Conservation (phyloP, 2,113 vertebrate species). For the Scomber japonicus region DNA sequence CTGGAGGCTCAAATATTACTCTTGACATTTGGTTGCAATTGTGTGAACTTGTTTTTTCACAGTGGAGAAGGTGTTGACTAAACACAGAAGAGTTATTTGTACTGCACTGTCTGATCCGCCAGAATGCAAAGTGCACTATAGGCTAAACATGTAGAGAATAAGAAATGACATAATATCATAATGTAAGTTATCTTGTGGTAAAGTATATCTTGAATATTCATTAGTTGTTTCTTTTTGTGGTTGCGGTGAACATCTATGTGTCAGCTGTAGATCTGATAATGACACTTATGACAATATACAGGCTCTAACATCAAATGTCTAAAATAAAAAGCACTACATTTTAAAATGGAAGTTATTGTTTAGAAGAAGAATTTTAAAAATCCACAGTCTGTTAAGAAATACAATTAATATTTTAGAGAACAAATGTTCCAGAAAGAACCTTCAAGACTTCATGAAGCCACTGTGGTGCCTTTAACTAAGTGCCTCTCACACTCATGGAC, state of each 20-base stretch:
- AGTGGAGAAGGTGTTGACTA: too few relatives aligned
- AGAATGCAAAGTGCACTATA: neutral
- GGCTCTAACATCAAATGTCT: neutral
- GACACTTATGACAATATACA: too few relatives aligned
- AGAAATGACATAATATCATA: too few relatives aligned
- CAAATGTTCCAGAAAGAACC: slow-evolving; percentile 3
- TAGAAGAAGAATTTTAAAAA: neutral
- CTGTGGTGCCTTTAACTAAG: slow-evolving; percentile 46
- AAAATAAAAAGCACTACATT: neutral
- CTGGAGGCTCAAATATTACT: neutral
- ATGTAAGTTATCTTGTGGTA: too few relatives aligned
- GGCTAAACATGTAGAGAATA: too few relatives aligned
- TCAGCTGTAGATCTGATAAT: too few relatives aligned
- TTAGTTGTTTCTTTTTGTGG: too few relatives aligned
- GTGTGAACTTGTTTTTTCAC: neutral
- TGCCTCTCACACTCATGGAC: slow-evolving; percentile 39
- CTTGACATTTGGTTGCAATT: neutral
- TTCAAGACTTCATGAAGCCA: slow-evolving; percentile 2
- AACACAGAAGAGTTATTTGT: neutral
- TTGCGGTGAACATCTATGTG: too few relatives aligned
- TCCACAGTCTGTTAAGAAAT: slow-evolving; percentile 6
- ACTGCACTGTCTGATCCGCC: neutral
- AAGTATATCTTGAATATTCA: too few relatives aligned
- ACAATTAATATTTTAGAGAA: slow-evolving; percentile 17
- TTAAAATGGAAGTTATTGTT: neutral